These are phyloP conservation scores for Diadema setosum DNA, from an alignment of 35 echinoderm and acorn worm species.

Conservation along the genomic window DNA sequence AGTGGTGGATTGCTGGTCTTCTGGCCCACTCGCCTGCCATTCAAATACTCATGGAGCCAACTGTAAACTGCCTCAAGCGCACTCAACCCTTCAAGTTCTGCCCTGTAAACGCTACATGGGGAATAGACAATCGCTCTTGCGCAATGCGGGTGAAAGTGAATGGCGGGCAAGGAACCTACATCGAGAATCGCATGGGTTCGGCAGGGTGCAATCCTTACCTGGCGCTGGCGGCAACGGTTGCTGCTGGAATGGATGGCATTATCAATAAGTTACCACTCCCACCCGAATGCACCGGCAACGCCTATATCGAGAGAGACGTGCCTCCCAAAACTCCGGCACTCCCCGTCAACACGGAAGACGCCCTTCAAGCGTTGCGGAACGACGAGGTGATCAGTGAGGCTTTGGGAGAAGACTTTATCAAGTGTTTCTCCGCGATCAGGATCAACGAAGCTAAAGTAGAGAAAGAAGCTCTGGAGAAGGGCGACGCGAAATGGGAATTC, in stretches of 20 bases:
- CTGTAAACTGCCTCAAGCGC: constrained; percentile 49
- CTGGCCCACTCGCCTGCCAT: constrained; percentile 49
- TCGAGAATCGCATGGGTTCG: constrained; percentile 59
- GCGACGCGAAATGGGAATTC: too few relatives aligned
- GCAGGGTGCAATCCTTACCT: constrained; percentile 57
- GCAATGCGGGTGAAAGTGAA: constrained; percentile 33
- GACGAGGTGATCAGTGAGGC: background rate
- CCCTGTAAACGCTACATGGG: constrained; percentile 51
- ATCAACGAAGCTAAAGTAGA: background rate
- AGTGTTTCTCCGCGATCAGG: constrained; percentile 10
- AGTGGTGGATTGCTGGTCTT: constrained; percentile 65
- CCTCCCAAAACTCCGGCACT: background rate
- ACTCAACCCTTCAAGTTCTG: constrained; percentile 13
- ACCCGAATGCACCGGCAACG: background rate
- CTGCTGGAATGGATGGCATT: constrained; percentile 69
- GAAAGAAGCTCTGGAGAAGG: background rate
- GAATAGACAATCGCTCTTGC: constrained; percentile 48
- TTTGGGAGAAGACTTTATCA: constrained; percentile 16
- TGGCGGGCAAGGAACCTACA: constrained; percentile 33
- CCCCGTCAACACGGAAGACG: constrained; percentile 12
- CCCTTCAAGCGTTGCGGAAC: background rate
- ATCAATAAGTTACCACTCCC: constrained; percentile 29
- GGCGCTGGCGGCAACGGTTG: constrained; percentile 41
- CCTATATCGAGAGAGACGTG: background rate
- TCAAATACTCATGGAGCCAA: constrained; percentile 16